Percentiles rank a stretch among this genome's conserved stretches.
phyloP scores from a whole-genome alignment of 2,113 vertebrate species.

The Jacana jacana region DNA sequence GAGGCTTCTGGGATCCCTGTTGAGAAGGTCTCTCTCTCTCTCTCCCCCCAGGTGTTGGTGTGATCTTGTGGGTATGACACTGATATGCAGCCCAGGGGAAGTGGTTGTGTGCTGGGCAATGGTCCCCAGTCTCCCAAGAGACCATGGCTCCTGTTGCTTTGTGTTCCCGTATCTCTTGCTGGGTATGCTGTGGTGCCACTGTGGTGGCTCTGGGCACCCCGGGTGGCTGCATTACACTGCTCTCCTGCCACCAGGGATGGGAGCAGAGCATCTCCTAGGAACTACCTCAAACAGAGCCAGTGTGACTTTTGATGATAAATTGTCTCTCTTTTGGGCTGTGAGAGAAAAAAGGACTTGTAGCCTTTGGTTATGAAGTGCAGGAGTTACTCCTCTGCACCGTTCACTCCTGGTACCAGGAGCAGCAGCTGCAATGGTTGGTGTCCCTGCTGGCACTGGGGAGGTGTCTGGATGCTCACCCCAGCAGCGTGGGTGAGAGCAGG shows the following conservation, averaged over 20 bases:
- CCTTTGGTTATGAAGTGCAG: accelerated
- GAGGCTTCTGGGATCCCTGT: background rate
- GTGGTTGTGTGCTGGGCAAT: background rate
- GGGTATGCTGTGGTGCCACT: accelerated
- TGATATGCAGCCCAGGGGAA: background rate
- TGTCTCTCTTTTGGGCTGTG: background rate
- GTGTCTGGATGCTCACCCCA: background rate
- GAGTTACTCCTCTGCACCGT: accelerated
- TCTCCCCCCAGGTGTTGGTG: background rate
- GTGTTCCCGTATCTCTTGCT: background rate
- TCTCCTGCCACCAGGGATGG: background rate
- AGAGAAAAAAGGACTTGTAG: background rate
- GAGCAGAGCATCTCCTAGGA: accelerated
- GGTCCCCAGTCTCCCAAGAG: accelerated
- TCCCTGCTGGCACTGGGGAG: background rate
- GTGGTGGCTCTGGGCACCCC: background rate
- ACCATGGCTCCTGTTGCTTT: accelerated
- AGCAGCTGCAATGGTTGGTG: background rate
- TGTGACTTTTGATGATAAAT: accelerated
- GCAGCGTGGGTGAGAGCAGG: too few species aligned
- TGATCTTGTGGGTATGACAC: accelerated
- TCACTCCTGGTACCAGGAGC: background rate
- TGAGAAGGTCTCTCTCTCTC: background rate
- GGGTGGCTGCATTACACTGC: background rate
- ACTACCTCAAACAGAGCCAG: background rate